Conservation (phyloP, 2,888 invertebrate genomes). For the Caenorhabditis becei region DNA sequence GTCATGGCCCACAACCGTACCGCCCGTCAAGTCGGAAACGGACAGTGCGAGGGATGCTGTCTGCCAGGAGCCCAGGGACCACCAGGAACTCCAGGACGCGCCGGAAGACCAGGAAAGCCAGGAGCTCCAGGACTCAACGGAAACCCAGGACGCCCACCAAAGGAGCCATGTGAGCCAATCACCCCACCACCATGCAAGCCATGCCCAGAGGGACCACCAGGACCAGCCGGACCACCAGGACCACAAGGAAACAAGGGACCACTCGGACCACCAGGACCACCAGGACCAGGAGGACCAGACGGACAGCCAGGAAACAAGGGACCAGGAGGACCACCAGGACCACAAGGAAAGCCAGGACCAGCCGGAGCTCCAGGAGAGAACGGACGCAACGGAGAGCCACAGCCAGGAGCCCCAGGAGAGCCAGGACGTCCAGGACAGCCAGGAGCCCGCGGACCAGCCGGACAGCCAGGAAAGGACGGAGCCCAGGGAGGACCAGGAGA, state of each 20-base stretch:
- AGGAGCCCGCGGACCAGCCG: slow-evolving; percentile 69
- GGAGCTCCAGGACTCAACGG: slow-evolving; percentile 81
- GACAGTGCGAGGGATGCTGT: slow-evolving; percentile 74
- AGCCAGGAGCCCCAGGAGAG: slow-evolving; percentile 69
- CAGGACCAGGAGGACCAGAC: slow-evolving; percentile 65
- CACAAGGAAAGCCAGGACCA: slow-evolving; percentile 68
- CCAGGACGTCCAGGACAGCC: slow-evolving; percentile 70
- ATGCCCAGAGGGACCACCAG: slow-evolving; percentile 75
- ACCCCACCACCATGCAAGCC: slow-evolving; percentile 81
- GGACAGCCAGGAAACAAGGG: slow-evolving; percentile 68
- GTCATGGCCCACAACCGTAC: slow-evolving; percentile 72
- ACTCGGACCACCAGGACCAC: slow-evolving; percentile 70
- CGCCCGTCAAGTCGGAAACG: slow-evolving; percentile 71
- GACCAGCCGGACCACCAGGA: slow-evolving; percentile 73
- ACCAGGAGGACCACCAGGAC: slow-evolving; percentile 68
- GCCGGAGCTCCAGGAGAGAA: slow-evolving; percentile 67
- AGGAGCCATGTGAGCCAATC: slow-evolving; percentile 78
- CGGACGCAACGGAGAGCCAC: slow-evolving; percentile 62
- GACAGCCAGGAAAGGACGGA: slow-evolving; percentile 69
- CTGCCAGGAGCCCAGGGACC: slow-evolving; percentile 78
- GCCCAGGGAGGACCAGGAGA: slow-evolving; percentile 66
- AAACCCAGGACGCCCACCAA: slow-evolving; percentile 80
- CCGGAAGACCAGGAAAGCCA: slow-evolving; percentile 80
- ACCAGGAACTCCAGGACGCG: slow-evolving; percentile 77
- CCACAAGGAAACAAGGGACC: slow-evolving; percentile 72